Evolutionary conservation across 1,140 invertebrate genomes (phyloP).

Genomic region (Chionoecetes opilio): DNA sequence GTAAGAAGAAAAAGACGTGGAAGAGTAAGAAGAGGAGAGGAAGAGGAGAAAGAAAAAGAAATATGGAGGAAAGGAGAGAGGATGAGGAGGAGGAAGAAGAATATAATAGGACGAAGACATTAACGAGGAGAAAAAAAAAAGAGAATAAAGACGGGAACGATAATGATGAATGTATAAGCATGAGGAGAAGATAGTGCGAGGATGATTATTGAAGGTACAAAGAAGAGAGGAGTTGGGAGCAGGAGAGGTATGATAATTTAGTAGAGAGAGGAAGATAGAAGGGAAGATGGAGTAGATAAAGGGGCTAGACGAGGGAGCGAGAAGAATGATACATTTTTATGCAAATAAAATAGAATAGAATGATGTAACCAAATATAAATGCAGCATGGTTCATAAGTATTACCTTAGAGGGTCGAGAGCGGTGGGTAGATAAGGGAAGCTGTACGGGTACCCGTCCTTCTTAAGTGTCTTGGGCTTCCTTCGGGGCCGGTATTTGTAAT

Average conservation of each 20-base stretch:
- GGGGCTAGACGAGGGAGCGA: too few relatives aligned
- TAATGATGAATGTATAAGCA: too few relatives aligned
- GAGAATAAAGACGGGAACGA: too few relatives aligned
- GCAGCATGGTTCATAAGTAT: not conserved
- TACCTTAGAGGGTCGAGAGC: slow-evolving; percentile 75
- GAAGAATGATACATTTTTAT: too few relatives aligned
- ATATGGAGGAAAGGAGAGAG: not conserved
- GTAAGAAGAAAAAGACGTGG: not conserved
- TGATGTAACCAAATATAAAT: not conserved
- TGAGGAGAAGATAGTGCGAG: too few relatives aligned
- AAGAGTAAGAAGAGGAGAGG: not conserved
- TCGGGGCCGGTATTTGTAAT: slow-evolving; percentile 98
- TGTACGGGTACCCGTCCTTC: slow-evolving; percentile 75
- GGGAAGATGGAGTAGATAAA: too few relatives aligned
- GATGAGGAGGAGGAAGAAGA: not conserved
- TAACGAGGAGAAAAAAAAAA: not conserved
- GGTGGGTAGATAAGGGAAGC: slow-evolving; percentile 72
- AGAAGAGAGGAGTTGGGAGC: too few relatives aligned
- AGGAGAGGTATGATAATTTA: too few relatives aligned
- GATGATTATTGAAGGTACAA: not conserved
- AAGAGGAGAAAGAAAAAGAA: not conserved
- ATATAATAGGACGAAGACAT: too few relatives aligned
- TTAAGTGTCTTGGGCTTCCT: slow-evolving; percentile 89
- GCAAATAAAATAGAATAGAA: not conserved
- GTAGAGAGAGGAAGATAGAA: too few relatives aligned